Evolutionary conservation across 2,888 invertebrate species (phyloP).

Genomic region (Amphipyra berbera): DNA sequence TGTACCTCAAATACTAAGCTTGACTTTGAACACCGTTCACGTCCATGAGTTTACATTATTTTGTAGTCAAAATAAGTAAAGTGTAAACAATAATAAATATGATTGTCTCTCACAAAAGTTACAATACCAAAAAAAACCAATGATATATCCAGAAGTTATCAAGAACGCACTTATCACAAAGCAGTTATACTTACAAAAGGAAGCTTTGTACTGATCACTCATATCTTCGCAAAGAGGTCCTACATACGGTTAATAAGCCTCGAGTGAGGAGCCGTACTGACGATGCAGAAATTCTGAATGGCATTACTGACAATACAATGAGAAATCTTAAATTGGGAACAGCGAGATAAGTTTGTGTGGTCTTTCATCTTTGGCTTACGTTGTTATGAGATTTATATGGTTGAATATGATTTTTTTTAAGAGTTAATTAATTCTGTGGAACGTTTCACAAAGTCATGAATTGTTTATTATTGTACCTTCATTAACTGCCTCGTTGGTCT

Average conservation of each 20-base stretch:
- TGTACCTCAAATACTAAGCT: too few relatives aligned
- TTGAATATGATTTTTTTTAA: too few relatives aligned
- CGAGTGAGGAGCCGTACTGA: constrained; percentile 18
- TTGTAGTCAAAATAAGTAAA: too few relatives aligned
- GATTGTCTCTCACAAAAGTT: too few relatives aligned
- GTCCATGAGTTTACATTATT: too few relatives aligned
- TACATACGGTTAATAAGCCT: constrained; percentile 26
- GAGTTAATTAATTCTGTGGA: too few relatives aligned
- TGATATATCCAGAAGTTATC: neutral
- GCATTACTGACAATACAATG: constrained; percentile 45
- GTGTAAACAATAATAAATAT: too few relatives aligned
- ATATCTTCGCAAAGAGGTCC: neutral
- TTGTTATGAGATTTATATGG: neutral
- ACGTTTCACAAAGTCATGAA: too few relatives aligned
- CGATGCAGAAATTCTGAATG: constrained; percentile 42
- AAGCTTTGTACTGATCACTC: neutral
- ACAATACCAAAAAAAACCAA: neutral
- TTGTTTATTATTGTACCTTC: too few relatives aligned
- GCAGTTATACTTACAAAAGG: neutral
- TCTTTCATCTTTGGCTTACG: neutral
- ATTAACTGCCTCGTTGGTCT: too few relatives aligned
- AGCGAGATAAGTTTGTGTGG: neutral
- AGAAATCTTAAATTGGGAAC: constrained; percentile 28
- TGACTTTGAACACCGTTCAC: too few relatives aligned
- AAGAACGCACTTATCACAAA: neutral